Evolutionary conservation across 2,888 invertebrate genomes (phyloP), one percentile per base, ranked within the genome.

Genomic region (Tachystola acroxantha): DNA sequence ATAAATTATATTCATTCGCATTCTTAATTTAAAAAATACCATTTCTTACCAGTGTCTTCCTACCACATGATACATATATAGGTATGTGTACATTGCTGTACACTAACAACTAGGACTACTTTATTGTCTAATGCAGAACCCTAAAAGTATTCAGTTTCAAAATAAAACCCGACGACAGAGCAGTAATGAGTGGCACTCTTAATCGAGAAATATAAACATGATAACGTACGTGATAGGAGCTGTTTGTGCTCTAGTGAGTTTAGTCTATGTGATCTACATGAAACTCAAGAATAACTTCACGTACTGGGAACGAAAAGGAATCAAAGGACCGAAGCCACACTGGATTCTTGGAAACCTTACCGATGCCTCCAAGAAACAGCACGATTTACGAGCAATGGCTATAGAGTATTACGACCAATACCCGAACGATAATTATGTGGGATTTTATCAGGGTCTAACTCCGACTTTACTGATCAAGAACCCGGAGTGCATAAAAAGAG

Each of bases 401-500:
- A 10, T 10, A 4, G 28, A 30, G 7, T 29, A 12, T 10, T 35
- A 29, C 24, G 7, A 30, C 1, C 11, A 60, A n/a, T 77, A 52
- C 43, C 61, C 66, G 0, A 45, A 70, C 2, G 73, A 73, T 39
- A 68, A 64, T 42, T 48, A 69, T 2, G 59, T 77, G 3, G 77
- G 77, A 3, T 35, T 73, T 2, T 72, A 54, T 43, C 56, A 63
- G 40, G 60, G 72, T 57, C 60, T 56, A 4, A 43, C 50, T 10
- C 75, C 73, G 0, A 48, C 56, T 3, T 36, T 77, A 9, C 22
- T 75, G 7, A 48, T 78, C 26, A 57, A 65, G 9, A 74, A 78
- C 40, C 53, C 70, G 11, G 68, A 77, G 34, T 43, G 69, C 24
- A 60, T 64, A 9, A 74, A 68, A 37, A 56, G 63, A 28, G 53